phyloP scores from a whole-genome alignment of 2,797 vertebrate species.

The Petrocephalus schoutedeni region DNA sequence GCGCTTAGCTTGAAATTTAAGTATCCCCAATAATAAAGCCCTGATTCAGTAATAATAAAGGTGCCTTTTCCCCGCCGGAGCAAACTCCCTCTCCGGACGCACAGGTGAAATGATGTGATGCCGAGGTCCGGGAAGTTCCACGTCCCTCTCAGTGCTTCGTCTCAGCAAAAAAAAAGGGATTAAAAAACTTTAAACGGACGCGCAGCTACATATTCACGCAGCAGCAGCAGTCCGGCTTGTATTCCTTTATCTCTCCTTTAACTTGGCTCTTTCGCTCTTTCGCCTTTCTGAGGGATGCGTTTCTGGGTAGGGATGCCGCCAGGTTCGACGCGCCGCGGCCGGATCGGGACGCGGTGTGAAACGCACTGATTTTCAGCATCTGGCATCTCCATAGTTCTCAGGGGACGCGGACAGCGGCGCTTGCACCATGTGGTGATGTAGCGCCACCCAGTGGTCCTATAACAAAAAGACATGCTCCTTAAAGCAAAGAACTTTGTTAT shows the following conservation, averaged over 20 bases:
- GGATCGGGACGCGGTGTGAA: constrained; percentile 23
- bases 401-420: neutral
- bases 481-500: neutral
- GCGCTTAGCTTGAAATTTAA: neutral
- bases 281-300: neutral
- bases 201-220: neutral
- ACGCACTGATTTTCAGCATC: constrained; percentile 18
- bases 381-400: constrained; percentile 20
- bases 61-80: neutral
- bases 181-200: constrained; percentile 16
- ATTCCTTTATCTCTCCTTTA: neutral
- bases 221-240: neutral
- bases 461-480: neutral
- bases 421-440: constrained; percentile 6
- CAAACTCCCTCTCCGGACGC: constrained; percentile 23
- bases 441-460: constrained; percentile 14
- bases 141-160: neutral
- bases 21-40: neutral
- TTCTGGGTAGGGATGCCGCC: neutral
- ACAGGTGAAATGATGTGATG: constrained; percentile 22
- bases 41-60: neutral
- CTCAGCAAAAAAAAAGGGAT: neutral
- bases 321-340: constrained; percentile 19
- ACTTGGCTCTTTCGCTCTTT: neutral
- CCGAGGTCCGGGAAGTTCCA: constrained; percentile 3